Conservation (phyloP, 2,888 invertebrate genomes). For the Phragmatobia fuliginosa region DNA sequence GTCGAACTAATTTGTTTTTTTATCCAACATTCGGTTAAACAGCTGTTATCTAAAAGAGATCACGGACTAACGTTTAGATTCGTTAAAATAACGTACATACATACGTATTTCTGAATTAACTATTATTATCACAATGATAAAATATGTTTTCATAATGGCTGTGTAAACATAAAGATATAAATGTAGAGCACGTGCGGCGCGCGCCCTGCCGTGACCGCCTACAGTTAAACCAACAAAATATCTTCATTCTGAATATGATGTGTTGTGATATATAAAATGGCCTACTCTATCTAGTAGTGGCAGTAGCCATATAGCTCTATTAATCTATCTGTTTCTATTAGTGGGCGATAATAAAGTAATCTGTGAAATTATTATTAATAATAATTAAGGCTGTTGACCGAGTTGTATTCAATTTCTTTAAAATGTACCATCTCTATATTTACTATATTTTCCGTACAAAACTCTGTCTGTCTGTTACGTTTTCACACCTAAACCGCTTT, state of each 20-base stretch:
- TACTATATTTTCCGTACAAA: no score
- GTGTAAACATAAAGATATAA: conserved; percentile 38
- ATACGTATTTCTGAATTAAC: conserved; percentile 21
- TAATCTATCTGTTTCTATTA: neutral
- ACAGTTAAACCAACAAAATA: conserved; percentile 46
- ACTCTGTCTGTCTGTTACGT: no score
- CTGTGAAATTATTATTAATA: no score
- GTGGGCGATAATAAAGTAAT: neutral
- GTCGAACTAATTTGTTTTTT: neutral
- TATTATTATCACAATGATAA: conserved; percentile 39
- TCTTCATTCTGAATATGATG: conserved; percentile 46
- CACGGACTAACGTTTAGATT: conserved; percentile 13
- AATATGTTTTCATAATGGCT: conserved; percentile 29
- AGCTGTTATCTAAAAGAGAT: neutral
- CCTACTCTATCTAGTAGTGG: conserved; percentile 22
- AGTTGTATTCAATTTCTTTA: no score
- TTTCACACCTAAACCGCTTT: no score
- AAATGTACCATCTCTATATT: no score
- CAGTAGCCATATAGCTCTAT: conserved; percentile 8
- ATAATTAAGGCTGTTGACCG: no score
- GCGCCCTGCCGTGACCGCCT: conserved; percentile 47
- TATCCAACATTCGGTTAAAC: no score
- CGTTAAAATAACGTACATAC: conserved; percentile 16
- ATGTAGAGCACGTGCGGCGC: conserved; percentile 41
- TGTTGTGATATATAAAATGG: conserved; percentile 30